Evolutionary conservation across 2,113 vertebrate species (phyloP).

Genomic region (Anthoscopus minutus): DNA sequence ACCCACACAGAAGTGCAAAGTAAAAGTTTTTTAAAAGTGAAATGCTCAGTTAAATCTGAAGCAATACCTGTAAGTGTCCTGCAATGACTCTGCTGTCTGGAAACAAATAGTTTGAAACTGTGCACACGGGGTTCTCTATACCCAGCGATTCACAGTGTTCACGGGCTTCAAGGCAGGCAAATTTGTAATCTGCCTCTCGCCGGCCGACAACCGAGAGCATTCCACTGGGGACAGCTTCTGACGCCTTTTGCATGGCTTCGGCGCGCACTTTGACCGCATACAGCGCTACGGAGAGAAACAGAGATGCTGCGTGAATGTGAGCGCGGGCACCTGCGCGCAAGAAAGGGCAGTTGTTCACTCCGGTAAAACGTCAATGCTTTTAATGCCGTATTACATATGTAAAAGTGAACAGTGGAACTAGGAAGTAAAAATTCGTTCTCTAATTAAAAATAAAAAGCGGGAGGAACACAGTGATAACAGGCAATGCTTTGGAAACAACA

Average conservation of each 20-base stretch:
- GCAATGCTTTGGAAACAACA: neutral
- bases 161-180: conserved; percentile 82
- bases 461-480: neutral
- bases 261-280: conserved; percentile 88
- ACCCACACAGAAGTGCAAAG: neutral
- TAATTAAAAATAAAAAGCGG: neutral
- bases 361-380: neutral
- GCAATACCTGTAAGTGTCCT: conserved; percentile 83
- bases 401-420: neutral
- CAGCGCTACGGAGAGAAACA: conserved; percentile 71
- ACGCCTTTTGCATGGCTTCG: conserved; percentile 91
- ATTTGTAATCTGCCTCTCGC: conserved; percentile 73
- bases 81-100: conserved; percentile 91
- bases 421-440: neutral
- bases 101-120: conserved; percentile 88
- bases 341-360: neutral
- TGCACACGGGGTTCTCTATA: conserved; percentile 81
- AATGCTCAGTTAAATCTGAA: neutral
- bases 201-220: conserved; percentile 87
- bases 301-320: neutral
- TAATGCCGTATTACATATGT: neutral
- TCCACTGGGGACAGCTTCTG: conserved; percentile 80
- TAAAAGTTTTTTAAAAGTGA: neutral
- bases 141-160: conserved; percentile 83
- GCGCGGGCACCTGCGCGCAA: neutral